Conservation (phyloP, 1,140 invertebrate species). For the Zaprionus capensis region DNA sequence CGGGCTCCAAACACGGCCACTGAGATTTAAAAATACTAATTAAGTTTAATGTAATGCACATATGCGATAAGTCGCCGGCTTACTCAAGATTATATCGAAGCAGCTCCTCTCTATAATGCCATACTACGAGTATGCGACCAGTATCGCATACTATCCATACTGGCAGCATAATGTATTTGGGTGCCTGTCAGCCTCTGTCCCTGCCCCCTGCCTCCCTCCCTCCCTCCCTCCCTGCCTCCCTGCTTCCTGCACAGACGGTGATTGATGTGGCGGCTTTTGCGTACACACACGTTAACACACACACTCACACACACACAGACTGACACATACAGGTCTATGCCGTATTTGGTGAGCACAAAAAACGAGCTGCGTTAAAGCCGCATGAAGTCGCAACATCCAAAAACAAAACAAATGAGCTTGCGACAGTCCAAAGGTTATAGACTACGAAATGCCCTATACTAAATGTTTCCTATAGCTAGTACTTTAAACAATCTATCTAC, state of each 20-base stretch:
- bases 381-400: constrained; percentile 19
- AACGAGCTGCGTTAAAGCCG: constrained; percentile 24
- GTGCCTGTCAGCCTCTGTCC: constrained; percentile 63
- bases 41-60: constrained; percentile 81
- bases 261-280: constrained; percentile 68
- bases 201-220: not conserved
- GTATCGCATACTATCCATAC: constrained; percentile 21
- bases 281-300: constrained; percentile 19
- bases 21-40: constrained; percentile 65
- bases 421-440: not conserved
- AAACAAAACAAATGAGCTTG: not conserved
- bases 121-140: not conserved
- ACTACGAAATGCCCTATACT: not conserved
- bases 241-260: constrained; percentile 37
- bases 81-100: constrained; percentile 51
- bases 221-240: not conserved
- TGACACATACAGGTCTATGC: constrained; percentile 43
- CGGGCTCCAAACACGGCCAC: constrained; percentile 4
- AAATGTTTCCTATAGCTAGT: not conserved
- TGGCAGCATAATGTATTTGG: constrained; percentile 67
- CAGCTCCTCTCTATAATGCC: constrained; percentile 11
- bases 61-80: constrained; percentile 57
- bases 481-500: not conserved
- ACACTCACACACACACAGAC: constrained; percentile 3
- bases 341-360: constrained; percentile 64